Evolutionary conservation across 2,888 invertebrate genomes (phyloP).

Genomic region (Harpalus rubripes): DNA sequence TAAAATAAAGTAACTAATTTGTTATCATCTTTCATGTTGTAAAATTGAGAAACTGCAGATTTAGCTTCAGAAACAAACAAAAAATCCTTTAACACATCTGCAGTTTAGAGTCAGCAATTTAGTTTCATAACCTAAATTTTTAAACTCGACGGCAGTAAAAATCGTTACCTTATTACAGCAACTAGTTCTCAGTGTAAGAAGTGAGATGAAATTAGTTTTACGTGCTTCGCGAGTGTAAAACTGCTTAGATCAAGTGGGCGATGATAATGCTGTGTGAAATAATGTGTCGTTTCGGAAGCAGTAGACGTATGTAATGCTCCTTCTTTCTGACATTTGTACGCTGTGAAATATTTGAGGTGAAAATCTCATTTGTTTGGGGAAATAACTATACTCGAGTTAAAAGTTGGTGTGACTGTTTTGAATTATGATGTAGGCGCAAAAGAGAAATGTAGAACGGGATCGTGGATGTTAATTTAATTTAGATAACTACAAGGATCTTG

Average conservation of each 20-base stretch:
- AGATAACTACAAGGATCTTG: too few species aligned
- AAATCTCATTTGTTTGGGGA: constrained; percentile 50
- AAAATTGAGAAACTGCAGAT: too few species aligned
- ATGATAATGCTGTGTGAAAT: constrained; percentile 20
- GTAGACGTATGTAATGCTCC: constrained; percentile 27
- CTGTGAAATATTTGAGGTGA: constrained; percentile 32
- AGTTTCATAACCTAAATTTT: constrained; percentile 7
- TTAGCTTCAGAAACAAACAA: too few species aligned
- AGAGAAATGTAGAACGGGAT: too few species aligned
- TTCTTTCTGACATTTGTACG: constrained; percentile 20
- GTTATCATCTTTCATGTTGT: too few species aligned
- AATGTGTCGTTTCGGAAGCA: constrained; percentile 25
- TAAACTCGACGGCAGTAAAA: constrained; percentile 3
- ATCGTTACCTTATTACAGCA: background rate
- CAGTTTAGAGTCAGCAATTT: background rate
- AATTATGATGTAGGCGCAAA: background rate
- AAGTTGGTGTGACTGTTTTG: constrained; percentile 25
- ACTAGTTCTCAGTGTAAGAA: background rate
- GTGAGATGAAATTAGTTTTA: constrained; percentile 24
- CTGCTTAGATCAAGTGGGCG: background rate
- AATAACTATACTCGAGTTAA: constrained; percentile 14
- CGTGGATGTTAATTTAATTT: too few species aligned
- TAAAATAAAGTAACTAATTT: too few species aligned
- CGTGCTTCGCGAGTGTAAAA: constrained; percentile 6
- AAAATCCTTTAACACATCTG: background rate